Conservation (phyloP, 2,888 invertebrate species). For the Thelaira solivaga region DNA sequence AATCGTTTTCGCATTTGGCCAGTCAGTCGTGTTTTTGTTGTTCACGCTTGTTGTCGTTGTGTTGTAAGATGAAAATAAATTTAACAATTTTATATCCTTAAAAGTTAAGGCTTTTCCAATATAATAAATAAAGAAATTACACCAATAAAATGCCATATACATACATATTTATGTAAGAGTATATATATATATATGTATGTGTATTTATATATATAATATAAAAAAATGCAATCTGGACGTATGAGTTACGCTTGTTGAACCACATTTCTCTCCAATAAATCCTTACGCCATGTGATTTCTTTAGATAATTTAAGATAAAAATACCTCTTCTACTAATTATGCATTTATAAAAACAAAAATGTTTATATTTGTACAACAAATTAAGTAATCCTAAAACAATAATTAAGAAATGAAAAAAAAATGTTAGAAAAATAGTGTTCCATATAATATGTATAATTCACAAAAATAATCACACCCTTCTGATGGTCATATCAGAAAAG, state of each 20-base stretch:
- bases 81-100: slow-evolving; percentile 5
- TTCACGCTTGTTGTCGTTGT: slow-evolving; percentile 71
- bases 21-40: slow-evolving; percentile 75
- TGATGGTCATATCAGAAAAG: slow-evolving; percentile 48
- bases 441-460: slow-evolving; percentile 32
- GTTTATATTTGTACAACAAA: too few species aligned
- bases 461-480: slow-evolving; percentile 54
- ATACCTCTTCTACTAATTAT: not conserved
- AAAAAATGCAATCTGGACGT: slow-evolving; percentile 33
- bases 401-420: not conserved
- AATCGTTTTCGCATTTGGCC: slow-evolving; percentile 59
- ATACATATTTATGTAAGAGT: not conserved
- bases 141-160: not conserved
- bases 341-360: too few species aligned
- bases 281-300: slow-evolving; percentile 41
- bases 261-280: slow-evolving; percentile 16
- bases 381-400: not conserved
- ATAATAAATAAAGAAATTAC: not conserved
- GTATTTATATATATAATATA: not conserved
- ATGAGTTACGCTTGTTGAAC: slow-evolving; percentile 36
- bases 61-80: slow-evolving; percentile 56
- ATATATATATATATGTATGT: not conserved
- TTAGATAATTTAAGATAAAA: not conserved
- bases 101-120: slow-evolving; percentile 19
- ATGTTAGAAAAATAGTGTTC: slow-evolving; percentile 2